A percentile compares a stretch with the other conserved stretches of the same genome.
phyloP scores from a whole-genome alignment of 2,113 vertebrate species.

The Entelurus aequoreus region DNA sequence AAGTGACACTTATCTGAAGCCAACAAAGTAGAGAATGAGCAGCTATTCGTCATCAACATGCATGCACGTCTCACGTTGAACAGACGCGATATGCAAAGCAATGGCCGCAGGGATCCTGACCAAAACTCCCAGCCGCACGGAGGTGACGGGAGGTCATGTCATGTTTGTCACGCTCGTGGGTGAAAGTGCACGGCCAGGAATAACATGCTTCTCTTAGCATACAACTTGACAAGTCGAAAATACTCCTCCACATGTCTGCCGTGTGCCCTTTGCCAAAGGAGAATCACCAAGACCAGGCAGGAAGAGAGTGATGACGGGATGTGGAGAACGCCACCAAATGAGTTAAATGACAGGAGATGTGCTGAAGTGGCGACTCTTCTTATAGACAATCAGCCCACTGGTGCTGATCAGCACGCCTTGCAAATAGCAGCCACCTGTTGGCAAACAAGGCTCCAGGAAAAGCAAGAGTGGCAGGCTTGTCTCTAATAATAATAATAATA shows the following conservation, averaged over 20 bases:
- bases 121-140: constrained; percentile 11
- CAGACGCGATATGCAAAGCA: constrained; percentile 21
- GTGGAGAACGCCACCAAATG: constrained; percentile 4
- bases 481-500: no score
- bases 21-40: not conserved
- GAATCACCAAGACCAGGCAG: not conserved
- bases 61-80: not conserved
- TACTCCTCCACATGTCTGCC: constrained; percentile 2
- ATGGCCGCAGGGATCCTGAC: constrained; percentile 10
- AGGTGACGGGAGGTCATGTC: not conserved
- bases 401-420: constrained; percentile 24
- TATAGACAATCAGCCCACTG: constrained; percentile 26
- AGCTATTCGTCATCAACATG: not conserved
- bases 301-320: not conserved
- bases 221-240: constrained; percentile 17
- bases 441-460: constrained; percentile 4
- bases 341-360: constrained; percentile 15
- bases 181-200: not conserved
- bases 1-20: constrained; percentile 4
- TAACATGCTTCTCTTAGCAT: not conserved
- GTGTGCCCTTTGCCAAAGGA: constrained; percentile 8
- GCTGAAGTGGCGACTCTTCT: constrained; percentile 25
- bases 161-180: constrained; percentile 10
- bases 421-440: constrained; percentile 60
- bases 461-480: not conserved